Base-by-base conservation (phyloP, 2,113 vertebrate genomes). In the Rostratula benghalensis region DNA sequence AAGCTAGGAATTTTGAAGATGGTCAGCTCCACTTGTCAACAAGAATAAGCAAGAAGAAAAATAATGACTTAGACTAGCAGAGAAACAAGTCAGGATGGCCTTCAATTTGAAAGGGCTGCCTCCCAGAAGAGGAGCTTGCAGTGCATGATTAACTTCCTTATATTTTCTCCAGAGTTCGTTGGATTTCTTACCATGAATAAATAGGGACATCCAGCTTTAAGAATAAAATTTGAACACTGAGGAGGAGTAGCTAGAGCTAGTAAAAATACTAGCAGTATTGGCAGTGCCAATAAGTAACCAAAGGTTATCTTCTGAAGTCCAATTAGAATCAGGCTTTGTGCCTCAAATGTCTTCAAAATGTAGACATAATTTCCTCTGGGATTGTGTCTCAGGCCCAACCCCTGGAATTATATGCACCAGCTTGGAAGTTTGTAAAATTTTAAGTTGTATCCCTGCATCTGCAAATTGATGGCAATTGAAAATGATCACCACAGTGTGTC, bases 21-120 rank as follows among this genome's bases (percentile, higher is more conserved):
- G 93, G 90, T 91, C 94, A 95, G 77, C 89, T 94, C 83, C 46
- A 70, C 87, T 85, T 94, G 96, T 96, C 91, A 96, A 91, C 86
- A 94, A 43, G 74, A 94, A 96, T 94, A 94, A 96, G 53, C 54
- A 79, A 69, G 81, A 89, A 67, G 74, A 73, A 95, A 96, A 89
- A 79, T 76, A 95, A 93, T 89, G 77, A 14, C 45, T 92, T 91
- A 59, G 83, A 85, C 77, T 85, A 95, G 73, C 22, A 76, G 61
- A 89, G 61, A 70, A 80, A 79, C 31, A 70, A 89, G 61, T 69
- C 87, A 73, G 70, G 24, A 73, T 68, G 54, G 45, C 74, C 74
- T 87, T 76, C 35, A 79, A 3, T n/a, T 85, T 86, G 41, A 73
- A 93, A 89, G 18, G 31, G 53, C 65, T 93, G 76, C 39, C 79